Base-by-base conservation (phyloP, 2,797 vertebrate species). In the Erpetoichthys calabaricus region DNA sequence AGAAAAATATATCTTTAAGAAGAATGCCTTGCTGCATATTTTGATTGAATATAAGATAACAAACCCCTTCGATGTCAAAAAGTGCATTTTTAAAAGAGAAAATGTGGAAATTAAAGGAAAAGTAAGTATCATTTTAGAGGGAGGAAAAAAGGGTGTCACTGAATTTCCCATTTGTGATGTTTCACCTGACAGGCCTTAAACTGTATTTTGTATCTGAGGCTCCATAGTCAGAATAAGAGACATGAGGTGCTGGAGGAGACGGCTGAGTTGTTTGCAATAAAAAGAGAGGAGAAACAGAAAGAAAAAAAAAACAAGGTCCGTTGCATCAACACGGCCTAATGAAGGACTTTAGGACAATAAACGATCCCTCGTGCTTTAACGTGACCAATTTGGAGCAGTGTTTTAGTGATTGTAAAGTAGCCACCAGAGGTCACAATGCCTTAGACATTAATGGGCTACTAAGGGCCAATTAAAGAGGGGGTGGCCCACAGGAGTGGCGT, bases 361-460 rank as follows among this genome's bases (percentile, higher is more conserved):
- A 65, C 55, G 53, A 65, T 70, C 69, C 65, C 66, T 25, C 51
- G 65, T 68, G 70, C 69, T 65, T 70, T 66, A 63, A 44, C n/a
- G 3, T 41, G 65, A 66, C 68, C 73, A 55, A 58, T 52, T 51
- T 61, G 60, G 62, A 62, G 69, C 65, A 63, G 68, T 72, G 74
- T 64, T 72, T 76, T 74, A 78, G 68, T 70, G 73, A 70, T 65
- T 71, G 70, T 70, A 75, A 80, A 82, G 74, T 80, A 77, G 75
- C 75, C 79, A 80, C 78, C 70, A 69, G 75, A 80, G 79, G 73
- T 78, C 73, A 69, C 5, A 45, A 55, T 65, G 68, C 64, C 68
- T 70, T 65, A 57, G 57, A 68, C 67, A 72, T 74, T 73, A 78
- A 77, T 67, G 55, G 57, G 65, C 67, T 64, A 70, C 73, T 75